Conservation (phyloP, 1,140 invertebrate genomes). For the Penaeus japonicus region DNA sequence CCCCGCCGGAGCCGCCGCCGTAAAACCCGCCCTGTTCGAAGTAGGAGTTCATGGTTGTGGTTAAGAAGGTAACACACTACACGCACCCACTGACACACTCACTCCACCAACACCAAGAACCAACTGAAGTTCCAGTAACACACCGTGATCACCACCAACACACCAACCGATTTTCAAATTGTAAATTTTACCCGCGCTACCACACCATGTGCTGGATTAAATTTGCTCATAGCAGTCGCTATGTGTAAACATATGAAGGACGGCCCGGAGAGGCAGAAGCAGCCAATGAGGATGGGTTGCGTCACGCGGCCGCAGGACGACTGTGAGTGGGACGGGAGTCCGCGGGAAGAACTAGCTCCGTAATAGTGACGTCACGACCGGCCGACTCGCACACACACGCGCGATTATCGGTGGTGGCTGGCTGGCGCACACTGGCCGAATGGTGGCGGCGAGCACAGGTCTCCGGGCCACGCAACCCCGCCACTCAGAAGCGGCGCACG, state of each 20-base stretch:
- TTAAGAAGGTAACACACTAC: conserved; percentile 48
- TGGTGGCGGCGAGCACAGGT: conserved; percentile 35
- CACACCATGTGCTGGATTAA: conserved; percentile 62
- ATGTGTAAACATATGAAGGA: conserved; percentile 61
- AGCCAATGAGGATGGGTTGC: conserved; percentile 61
- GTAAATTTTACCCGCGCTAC: conserved; percentile 61
- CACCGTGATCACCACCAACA: conserved; percentile 56
- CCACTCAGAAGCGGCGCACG: conserved; percentile 39
- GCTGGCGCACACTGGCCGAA: conserved; percentile 52
- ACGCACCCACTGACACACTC: conserved; percentile 56
- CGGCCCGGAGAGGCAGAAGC: conserved; percentile 59
- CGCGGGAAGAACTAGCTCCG: conserved; percentile 59
- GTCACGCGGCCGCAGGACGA: conserved; percentile 59
- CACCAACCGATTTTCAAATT: conserved; percentile 62
- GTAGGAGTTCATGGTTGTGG: conserved; percentile 86
- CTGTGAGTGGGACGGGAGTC: conserved; percentile 58
- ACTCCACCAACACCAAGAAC: conserved; percentile 59
- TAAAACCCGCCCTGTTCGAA: conserved; percentile 95
- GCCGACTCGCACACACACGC: conserved; percentile 49
- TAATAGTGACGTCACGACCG: conserved; percentile 56
- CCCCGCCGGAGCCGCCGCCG: conserved; percentile 75
- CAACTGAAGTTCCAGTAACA: conserved; percentile 56
- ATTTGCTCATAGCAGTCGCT: conserved; percentile 62
- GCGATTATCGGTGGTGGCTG: conserved; percentile 45
- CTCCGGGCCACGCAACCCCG: conserved; percentile 44